Percentiles rank a stretch among this genome's conserved stretches.
Conservation (phyloP, 37 sponge, comb jelly and placozoan species). For the Diacarnus erythraeanus region DNA sequence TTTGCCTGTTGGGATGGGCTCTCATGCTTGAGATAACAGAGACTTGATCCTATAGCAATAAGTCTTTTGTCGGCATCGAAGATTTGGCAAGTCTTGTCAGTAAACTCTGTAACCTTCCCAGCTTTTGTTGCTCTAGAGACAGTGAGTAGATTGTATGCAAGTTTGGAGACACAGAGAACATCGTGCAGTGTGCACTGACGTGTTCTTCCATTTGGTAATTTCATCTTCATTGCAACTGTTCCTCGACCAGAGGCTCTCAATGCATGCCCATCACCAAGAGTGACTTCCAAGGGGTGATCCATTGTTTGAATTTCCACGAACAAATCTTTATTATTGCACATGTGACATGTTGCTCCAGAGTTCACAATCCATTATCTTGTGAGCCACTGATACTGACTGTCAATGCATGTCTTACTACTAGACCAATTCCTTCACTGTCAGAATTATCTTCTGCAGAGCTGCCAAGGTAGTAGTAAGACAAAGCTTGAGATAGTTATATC, state of each 20-base stretch:
- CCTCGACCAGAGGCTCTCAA: slow-evolving; percentile 36
- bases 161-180: slow-evolving; percentile 60
- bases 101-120: slow-evolving; percentile 33
- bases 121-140: slow-evolving; percentile 41
- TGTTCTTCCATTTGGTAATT: slow-evolving; percentile 22
- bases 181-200: slow-evolving; percentile 17
- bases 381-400: no score
- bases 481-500: no score
- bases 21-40: slow-evolving; percentile 34
- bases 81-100: no score
- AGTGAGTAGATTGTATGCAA: slow-evolving; percentile 55
- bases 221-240: slow-evolving; percentile 29
- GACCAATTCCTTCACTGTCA: no score
- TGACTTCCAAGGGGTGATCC: slow-evolving; percentile 31
- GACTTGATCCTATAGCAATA: no score
- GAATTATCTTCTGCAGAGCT: no score
- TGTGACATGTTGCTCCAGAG: no score
- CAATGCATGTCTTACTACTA: no score
- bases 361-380: no score
- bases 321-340: slow-evolving; percentile 21
- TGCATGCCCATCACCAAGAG: slow-evolving; percentile 50
- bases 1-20: neutral
- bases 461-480: no score
- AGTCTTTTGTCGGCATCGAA: no score
- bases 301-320: slow-evolving; percentile 28